phyloP scores from a whole-genome alignment of 2,888 invertebrate species.

The Helobdella robusta region DNA sequence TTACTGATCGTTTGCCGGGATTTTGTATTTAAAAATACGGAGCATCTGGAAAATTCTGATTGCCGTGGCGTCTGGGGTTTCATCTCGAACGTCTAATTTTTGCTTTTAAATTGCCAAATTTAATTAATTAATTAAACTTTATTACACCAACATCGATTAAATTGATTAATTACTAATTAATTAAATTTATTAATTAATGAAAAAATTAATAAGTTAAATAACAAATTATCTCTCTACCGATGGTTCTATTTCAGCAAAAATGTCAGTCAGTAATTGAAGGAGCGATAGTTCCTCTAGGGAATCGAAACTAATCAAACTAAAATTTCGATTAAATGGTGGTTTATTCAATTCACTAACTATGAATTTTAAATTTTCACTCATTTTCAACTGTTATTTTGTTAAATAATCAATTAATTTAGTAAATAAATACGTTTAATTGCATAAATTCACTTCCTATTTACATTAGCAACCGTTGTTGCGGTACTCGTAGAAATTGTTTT shows the following conservation, averaged over 20 bases:
- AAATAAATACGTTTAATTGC: background rate
- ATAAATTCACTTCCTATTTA: background rate
- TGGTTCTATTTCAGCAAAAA: constrained; percentile 64
- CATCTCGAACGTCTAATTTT: constrained; percentile 65
- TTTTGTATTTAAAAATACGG: constrained; percentile 69
- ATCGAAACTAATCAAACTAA: constrained; percentile 76
- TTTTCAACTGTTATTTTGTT: constrained; percentile 32
- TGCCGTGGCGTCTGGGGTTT: constrained; percentile 67
- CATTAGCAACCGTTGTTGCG: too few relatives aligned
- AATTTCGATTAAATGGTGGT: constrained; percentile 62
- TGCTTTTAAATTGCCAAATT: constrained; percentile 50
- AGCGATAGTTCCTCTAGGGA: constrained; percentile 65
- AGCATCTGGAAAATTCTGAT: constrained; percentile 62
- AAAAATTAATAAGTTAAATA: background rate
- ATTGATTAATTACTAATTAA: too few relatives aligned
- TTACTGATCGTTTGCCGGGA: constrained; percentile 47
- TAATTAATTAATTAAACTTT: too few relatives aligned
- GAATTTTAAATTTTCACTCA: constrained; percentile 52
- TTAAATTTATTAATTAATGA: too few relatives aligned
- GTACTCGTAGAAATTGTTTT: background rate
- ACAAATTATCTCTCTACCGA: constrained; percentile 46
- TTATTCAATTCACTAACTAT: constrained; percentile 65
- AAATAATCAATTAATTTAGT: background rate
- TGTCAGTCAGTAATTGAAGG: constrained; percentile 67
- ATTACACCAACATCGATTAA: too few relatives aligned